phyloP scores from a whole-genome alignment of 2,797 vertebrate genomes.

The Sebastes hopkinsi region DNA sequence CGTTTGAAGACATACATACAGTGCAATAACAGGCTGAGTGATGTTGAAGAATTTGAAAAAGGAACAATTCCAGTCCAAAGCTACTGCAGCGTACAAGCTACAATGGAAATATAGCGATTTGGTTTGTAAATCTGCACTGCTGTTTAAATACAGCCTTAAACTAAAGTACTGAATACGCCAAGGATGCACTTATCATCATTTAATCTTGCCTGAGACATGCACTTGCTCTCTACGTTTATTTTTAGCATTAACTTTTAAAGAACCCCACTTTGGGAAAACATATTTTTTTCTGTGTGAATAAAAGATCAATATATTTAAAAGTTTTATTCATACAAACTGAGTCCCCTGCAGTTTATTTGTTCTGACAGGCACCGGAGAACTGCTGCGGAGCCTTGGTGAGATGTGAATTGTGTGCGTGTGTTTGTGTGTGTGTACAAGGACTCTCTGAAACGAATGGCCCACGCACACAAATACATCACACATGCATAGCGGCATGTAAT shows the following conservation, averaged over 20 bases:
- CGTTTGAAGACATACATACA: not conserved
- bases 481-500: not conserved
- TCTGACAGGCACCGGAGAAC: not conserved
- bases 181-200: not conserved
- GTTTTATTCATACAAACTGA: not conserved
- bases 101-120: not conserved
- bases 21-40: not conserved
- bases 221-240: not conserved
- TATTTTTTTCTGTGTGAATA: not conserved
- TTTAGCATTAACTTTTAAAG: slow-evolving; percentile 1
- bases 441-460: not conserved
- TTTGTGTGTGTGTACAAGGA: not conserved
- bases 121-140: not conserved
- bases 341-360: not conserved
- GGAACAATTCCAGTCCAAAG: not conserved
- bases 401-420: not conserved
- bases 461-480: not conserved
- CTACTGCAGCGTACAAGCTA: not conserved
- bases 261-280: not conserved
- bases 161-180: not conserved
- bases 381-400: not conserved
- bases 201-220: not conserved
- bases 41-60: not conserved
- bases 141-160: not conserved
- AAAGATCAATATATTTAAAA: slow-evolving; percentile 4